A percentile compares a stretch with the other conserved stretches of the same genome.
These are phyloP conservation scores for Amblyraja radiata DNA, from an alignment of 2,797 vertebrate genomes.

Conservation along the genomic window DNA sequence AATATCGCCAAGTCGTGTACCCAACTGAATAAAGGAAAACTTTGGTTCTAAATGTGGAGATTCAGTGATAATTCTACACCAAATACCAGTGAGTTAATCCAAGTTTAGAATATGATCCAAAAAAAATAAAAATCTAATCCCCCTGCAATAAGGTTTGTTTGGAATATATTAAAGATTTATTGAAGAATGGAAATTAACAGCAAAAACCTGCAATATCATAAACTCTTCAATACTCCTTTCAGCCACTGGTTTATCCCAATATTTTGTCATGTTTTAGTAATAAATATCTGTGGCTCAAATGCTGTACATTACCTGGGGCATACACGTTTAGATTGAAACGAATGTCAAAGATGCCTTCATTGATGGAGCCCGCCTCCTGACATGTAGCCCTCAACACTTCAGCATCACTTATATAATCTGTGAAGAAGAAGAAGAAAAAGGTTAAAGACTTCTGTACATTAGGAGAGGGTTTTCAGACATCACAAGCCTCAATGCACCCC, in stretches of 20 bases:
- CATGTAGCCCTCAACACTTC: constrained; percentile 62
- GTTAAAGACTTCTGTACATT: not conserved
- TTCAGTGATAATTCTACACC: not conserved
- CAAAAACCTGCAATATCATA: not conserved
- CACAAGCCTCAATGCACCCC: not conserved
- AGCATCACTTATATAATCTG: constrained; percentile 58
- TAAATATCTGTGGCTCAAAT: not conserved
- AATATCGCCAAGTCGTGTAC: not conserved
- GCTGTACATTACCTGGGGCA: constrained; percentile 59
- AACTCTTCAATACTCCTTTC: not conserved
- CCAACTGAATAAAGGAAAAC: not conserved
- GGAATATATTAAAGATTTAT: not conserved
- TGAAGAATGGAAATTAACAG: not conserved
- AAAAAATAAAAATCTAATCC: not conserved
- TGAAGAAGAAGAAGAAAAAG: too few relatives aligned
- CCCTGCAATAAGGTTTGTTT: not conserved
- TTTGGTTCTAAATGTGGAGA: not conserved
- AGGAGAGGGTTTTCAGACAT: too few relatives aligned
- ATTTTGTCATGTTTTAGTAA: not conserved
- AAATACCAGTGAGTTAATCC: not conserved
- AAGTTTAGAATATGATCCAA: not conserved
- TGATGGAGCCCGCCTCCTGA: constrained; percentile 64
- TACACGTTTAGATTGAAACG: constrained; percentile 67
- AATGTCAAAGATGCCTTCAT: constrained; percentile 72
- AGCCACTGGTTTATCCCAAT: not conserved